Percentiles rank a stretch among this genome's conserved stretches.
Evolutionary conservation across 2,888 invertebrate species (phyloP).

Genomic region (Homarus gammarus): DNA sequence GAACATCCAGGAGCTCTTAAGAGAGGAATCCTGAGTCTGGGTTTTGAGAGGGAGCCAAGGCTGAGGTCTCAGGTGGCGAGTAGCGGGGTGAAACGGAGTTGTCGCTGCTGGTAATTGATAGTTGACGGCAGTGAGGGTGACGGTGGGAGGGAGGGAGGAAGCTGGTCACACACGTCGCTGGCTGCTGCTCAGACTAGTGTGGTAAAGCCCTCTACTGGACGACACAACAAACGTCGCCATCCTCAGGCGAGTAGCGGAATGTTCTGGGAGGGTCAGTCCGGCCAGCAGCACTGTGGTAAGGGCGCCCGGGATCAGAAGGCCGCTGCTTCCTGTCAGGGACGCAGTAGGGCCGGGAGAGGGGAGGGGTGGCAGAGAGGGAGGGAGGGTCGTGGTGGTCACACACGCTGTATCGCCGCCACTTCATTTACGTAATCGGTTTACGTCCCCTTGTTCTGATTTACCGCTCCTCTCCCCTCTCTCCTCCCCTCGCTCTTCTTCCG

Average conservation of each 20-base stretch:
- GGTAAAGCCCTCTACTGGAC: too few species aligned
- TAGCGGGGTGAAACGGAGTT: background rate
- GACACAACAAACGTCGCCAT: too few species aligned
- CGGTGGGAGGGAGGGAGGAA: background rate
- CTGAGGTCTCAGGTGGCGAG: background rate
- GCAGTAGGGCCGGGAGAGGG: background rate
- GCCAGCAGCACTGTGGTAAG: too few species aligned
- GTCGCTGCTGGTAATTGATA: slow-evolving; percentile 17
- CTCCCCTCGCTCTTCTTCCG: background rate
- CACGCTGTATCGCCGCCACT: slow-evolving; percentile 19
- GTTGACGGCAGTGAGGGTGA: background rate
- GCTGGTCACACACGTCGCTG: background rate
- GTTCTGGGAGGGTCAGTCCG: too few species aligned
- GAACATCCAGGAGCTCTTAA: too few species aligned
- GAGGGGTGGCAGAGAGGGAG: background rate
- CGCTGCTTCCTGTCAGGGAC: background rate
- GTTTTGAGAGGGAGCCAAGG: background rate
- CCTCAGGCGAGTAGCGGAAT: too few species aligned
- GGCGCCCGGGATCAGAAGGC: background rate
- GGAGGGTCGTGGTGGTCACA: slow-evolving; percentile 14
- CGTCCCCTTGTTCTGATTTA: slow-evolving; percentile 50
- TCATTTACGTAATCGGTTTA: slow-evolving; percentile 52
- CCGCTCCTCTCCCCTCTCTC: background rate
- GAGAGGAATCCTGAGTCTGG: too few species aligned
- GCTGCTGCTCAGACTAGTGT: too few species aligned